Evolutionary conservation across 2,888 invertebrate genomes (phyloP), one percentile per base, ranked within the genome.

Genomic region (Zaprionus bogoriensis): DNA sequence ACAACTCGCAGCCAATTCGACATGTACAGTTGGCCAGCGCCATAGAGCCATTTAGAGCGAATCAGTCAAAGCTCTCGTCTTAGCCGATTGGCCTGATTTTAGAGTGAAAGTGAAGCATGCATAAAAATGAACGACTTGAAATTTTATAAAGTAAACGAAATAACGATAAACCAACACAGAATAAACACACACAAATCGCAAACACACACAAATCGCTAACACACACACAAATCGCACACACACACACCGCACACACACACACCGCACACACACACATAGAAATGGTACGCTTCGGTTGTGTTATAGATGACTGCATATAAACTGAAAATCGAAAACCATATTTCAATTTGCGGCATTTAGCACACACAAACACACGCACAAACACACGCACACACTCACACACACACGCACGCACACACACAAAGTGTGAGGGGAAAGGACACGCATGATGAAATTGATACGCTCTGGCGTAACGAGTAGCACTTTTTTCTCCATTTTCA

Each of bases 251-350:
- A 69, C n/a, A 50, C 17, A 38, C n/a, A 54, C 2, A 57, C 20
- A 44, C 32, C n/a, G 45, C 28, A 23, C 28, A 36, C 25, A 36
- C 30, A 32, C n/a, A 45, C 25, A 64, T 42, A 39, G 47, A 58
- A 30, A 59, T 58, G 53, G 42, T 50, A 71, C 59, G 58, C 58
- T 54, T 80, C 50, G 58, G 62, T 67, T 75, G 66, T 74, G 81
- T 81, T 80, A 84, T 84, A 74, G 84, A 80, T 80, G 84, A 78
- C 71, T 84, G 84, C 78, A 71, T 81, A 84, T 80, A 84, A 80
- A 84, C 81, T 78, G 76, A 78, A 84, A 81, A 81, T 87, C 81
- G 87, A 87, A 87, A 84, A 84, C 87, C 81, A 87, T 81, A 87
- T 81, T 87, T 81, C 81, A 81, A 81, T 81, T 87, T 87, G 85